Evolutionary conservation across 2,113 vertebrate genomes (phyloP), one percentile per base, ranked within the genome.

Genomic region (Chaetorhynchus papuensis): DNA sequence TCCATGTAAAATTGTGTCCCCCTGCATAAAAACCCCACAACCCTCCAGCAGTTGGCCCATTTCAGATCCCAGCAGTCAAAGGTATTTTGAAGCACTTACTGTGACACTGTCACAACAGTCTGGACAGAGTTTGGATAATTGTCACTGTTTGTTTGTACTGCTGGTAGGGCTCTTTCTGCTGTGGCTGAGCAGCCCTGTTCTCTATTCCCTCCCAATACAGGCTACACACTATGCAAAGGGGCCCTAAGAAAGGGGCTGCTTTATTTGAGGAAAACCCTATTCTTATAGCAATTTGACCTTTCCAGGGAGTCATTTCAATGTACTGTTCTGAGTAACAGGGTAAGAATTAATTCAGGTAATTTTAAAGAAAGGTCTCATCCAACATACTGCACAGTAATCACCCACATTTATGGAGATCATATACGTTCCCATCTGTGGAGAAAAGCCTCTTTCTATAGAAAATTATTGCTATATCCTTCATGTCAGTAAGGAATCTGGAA

Each of bases 371-470:
- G 24, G 35, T 21, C 41, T 21, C 37, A 65, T 31, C 33, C 22
- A 42, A 59, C 65, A 13, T 52, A 44, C 35, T 49, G 56, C 70
- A 56, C 28, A 87, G 52, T 13, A 42, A 54, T 37, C 27, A 47
- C 20, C 44, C 35, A 5, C 9, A 7, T 35, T 44, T 33, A 22
- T 3, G 9, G 63, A 57, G 42, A 30, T 33, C 15, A 4, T 2
- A 6, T 4, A 31, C 0, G 0, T 13, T 74, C 50, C 5, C 5
- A 18, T 26, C 61, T 70, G 12, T 7, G 13, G 37, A 10, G 42
- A n/a, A 65, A 70, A 60, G 6, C 16, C 33, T 35, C 30, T 35
- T 92, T 10, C 49, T 35, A 1, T 12, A 35, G 14, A 63, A 28
- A 37, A 59, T 17, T 39, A n/a, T 0, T 35, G 10, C 54, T 13